These are phyloP conservation scores for Physocephala rufipes DNA, from an alignment of 2,888 invertebrate species.

Conservation along the genomic window DNA sequence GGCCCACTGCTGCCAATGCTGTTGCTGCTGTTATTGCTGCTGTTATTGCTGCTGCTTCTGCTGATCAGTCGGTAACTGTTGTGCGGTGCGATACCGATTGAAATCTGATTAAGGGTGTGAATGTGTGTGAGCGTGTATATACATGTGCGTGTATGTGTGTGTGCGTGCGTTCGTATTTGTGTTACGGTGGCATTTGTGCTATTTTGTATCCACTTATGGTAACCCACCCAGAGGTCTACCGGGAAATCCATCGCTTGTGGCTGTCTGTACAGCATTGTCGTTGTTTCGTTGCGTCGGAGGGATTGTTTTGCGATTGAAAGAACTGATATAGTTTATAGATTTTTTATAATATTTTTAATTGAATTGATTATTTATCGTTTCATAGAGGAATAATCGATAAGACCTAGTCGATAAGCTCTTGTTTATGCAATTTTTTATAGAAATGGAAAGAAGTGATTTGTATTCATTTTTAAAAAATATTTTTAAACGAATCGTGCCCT, in stretches of 20 bases:
- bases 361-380: conserved; percentile 25
- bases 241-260: too few species aligned
- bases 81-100: not conserved
- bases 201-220: conserved; percentile 19
- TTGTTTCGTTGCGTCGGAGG: not conserved
- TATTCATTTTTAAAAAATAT: too few species aligned
- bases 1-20: not conserved
- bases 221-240: not conserved
- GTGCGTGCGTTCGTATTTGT: not conserved
- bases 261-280: not conserved
- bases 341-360: conserved; percentile 19
- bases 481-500: too few species aligned
- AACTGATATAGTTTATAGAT: conserved; percentile 21
- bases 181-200: conserved; percentile 7
- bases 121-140: not conserved
- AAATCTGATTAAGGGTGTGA: not conserved
- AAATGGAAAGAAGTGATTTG: too few species aligned
- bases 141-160: too few species aligned
- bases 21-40: not conserved
- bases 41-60: not conserved
- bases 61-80: not conserved
- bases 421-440: too few species aligned
- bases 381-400: too few species aligned
- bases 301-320: not conserved
- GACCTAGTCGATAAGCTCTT: too few species aligned